Evolutionary conservation across 30 jellyfish, hydroid and myxozoan species (phyloP), one percentile per base, ranked within the genome.

Genomic region (Chrysaora quinquecirrha): DNA sequence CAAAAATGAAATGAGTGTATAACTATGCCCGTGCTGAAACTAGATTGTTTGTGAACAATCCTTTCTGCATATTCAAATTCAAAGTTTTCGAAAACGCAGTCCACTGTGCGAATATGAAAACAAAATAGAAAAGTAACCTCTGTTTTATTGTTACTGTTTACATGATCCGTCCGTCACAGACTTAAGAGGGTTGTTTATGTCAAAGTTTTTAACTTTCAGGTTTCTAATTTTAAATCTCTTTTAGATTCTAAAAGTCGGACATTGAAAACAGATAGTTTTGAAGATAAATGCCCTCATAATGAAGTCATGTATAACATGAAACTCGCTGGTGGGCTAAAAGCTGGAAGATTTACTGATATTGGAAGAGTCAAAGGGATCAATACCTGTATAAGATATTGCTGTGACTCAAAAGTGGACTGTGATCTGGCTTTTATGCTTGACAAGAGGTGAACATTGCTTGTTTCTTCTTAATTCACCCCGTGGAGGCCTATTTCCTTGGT

Each of bases 361-460:
- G 99, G 99, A 48, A 68, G 95, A 29, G 97, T 89, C 4, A 86
- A 86, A 48, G 89, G 97, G 30, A 80, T 95, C 21, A 90, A 69
- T 71, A 86, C 97, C 1, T 95, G 99, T 63, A 75, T 88, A 25
- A 71, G 96, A 22, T 85, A 88, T 66, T 95, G 99, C 66, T 95
- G 99, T 75, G 84, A 89, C 62, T 94, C 96, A 32, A 82, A 76
- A 18, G 93, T 81, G 64, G 97, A 84, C 48, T 95, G 99, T 73
- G 97, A 95, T 74, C 85, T 95, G 70, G 99, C 99, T 46, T 95
- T 95, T 71, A 88, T 95, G 97, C 96, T 95, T 27, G 99, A 95
- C n/a, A 87, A 87, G 67, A 80, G 98, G 98, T 93, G 48, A 1
- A 71, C 22, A 28, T 11, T 14, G 33, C 19, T 74, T 14, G 16